Conservation (phyloP, 2,113 vertebrate species). For the Ceyx margarethae region DNA sequence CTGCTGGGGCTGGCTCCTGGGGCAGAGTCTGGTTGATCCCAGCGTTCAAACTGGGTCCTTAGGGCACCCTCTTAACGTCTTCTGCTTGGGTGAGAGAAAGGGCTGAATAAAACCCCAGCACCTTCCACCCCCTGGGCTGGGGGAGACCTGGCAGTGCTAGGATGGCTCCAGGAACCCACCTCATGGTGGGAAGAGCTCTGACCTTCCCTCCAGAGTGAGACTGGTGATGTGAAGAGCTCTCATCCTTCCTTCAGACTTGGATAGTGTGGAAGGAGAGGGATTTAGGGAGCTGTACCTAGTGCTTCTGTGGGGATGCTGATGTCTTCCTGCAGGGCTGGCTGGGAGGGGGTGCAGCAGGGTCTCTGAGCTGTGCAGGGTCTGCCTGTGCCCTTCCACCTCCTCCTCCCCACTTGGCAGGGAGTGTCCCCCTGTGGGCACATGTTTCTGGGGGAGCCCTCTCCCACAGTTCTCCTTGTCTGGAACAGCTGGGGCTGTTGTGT, state of each 20-base stretch:
- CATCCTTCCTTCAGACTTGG: neutral
- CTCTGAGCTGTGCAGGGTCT: neutral
- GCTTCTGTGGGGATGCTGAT: neutral
- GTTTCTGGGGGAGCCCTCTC: neutral
- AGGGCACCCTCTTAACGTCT: neutral
- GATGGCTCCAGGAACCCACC: neutral
- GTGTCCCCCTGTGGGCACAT: fast-evolving
- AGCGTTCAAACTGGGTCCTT: neutral
- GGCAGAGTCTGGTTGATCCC: fast-evolving
- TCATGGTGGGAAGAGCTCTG: neutral
- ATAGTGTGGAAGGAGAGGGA: neutral
- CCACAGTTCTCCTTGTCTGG: neutral
- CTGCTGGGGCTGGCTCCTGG: neutral
- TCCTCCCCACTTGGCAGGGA: neutral
- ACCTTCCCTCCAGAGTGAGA: neutral
- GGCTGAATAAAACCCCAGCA: neutral
- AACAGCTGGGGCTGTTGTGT: fast-evolving
- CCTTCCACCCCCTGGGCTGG: neutral
- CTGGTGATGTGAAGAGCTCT: neutral
- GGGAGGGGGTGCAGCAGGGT: neutral
- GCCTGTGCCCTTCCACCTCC: neutral
- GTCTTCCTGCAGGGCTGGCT: neutral
- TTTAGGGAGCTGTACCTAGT: fast-evolving
- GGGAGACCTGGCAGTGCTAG: neutral
- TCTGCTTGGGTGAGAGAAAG: neutral